Evolutionary conservation across 2,797 vertebrate genomes (phyloP).

Genomic region (Jordanella pulchra): DNA sequence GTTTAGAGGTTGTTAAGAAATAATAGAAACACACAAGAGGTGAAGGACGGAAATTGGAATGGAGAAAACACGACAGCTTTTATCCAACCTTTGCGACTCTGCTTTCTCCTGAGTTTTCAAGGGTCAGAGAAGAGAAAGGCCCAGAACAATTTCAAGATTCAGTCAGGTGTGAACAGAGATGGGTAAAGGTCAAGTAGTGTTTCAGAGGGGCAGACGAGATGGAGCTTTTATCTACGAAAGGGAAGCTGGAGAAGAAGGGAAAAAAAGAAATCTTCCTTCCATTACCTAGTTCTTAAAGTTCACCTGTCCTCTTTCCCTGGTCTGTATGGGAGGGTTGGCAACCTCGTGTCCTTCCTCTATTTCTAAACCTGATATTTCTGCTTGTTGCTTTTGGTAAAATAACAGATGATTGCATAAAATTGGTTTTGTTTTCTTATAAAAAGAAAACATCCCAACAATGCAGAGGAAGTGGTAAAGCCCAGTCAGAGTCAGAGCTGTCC

Average conservation of each 20-base stretch:
- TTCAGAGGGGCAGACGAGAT: conserved; percentile 50
- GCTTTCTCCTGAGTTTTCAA: conserved; percentile 36
- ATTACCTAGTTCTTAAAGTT: conserved; percentile 35
- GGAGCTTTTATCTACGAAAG: conserved; percentile 50
- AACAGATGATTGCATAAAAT: background rate
- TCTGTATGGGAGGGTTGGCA: conserved; percentile 2
- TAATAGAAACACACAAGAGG: conserved; percentile 13
- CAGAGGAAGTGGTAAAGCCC: background rate
- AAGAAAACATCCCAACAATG: background rate
- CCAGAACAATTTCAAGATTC: conserved; percentile 57
- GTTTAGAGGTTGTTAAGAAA: conserved; percentile 24
- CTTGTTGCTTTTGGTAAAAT: conserved; percentile 5
- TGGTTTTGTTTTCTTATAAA: background rate
- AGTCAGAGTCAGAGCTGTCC: conserved; percentile 7
- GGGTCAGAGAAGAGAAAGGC: conserved; percentile 46
- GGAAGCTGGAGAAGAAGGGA: conserved; percentile 33
- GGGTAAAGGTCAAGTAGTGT: conserved; percentile 60
- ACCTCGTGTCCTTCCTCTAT: background rate
- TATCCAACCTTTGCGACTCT: conserved; percentile 45
- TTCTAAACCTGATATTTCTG: conserved; percentile 8
- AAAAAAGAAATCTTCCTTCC: conserved; percentile 38
- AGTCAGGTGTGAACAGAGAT: conserved; percentile 65
- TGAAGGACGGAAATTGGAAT: background rate
- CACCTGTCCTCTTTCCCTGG: conserved; percentile 31
- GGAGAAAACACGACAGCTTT: conserved; percentile 34